Evolutionary conservation across 1,140 invertebrate genomes (phyloP), one percentile per base, ranked within the genome.

Genomic region (Grapholita molesta): DNA sequence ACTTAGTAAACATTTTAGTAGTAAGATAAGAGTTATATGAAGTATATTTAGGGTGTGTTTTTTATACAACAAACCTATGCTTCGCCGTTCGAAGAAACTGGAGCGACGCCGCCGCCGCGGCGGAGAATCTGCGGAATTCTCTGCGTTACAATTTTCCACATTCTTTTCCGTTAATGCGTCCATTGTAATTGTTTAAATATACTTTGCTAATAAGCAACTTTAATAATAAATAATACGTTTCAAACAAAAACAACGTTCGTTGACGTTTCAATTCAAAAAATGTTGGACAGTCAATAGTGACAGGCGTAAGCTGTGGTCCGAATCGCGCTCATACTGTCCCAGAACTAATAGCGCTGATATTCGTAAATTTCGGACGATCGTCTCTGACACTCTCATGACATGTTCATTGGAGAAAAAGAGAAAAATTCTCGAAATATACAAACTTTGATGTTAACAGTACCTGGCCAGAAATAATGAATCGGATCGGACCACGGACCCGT

Each of bases 101-200:
- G 55, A 61, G 0, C 55, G 55, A 12, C 55, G 55, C 55, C 55
- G 55, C 3, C 24, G 55, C 6, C 8, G 55, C n/a, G 55, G 55
- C 25, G 28, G 55, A 0, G 55, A 32, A 25, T 61, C 55, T 25
- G 55, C 25, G 11, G 55, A 61, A 61, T 61, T 61, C 6, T 61
- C 55, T 3, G 32, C 33, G 33, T 66, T 66, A 23, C 64, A 35
- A 8, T 24, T 38, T 15, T 25, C 32, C 4, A 23, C 64, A 38
- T 66, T 72, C 0, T 71, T 74, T 69, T 38, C 61, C 18, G 42
- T 48, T 21, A 48, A 48, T 6, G 15, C 42, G 8, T 48, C n/a
- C 42, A 48, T 8, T 21, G n/a, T 18, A 6, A 42, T 42, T 42
- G n/a, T 42, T 42, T 48, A 48, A 18, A 6, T 38, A 15, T 48